phyloP scores from a whole-genome alignment of 2,113 vertebrate genomes.

The Crypturellus undulatus region DNA sequence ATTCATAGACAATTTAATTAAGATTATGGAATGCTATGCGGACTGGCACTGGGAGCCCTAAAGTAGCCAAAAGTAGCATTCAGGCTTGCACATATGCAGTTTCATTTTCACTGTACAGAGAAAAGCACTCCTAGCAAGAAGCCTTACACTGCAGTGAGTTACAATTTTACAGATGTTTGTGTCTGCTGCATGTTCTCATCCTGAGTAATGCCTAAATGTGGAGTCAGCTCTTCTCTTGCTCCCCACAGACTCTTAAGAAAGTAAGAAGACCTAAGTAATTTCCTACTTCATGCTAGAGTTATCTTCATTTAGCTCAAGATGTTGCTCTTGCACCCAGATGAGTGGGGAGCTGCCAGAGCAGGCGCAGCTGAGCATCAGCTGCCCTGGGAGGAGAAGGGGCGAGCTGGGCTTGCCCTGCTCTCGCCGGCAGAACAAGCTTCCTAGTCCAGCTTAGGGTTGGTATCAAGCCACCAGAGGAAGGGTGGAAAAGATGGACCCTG shows the following conservation, averaged over 20 bases:
- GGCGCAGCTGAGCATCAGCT: not conserved
- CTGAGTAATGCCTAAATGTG: not conserved
- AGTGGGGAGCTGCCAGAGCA: not conserved
- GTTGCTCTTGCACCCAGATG: not conserved
- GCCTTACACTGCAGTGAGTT: not conserved
- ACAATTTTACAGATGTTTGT: not conserved
- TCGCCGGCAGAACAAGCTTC: rapidly evolving
- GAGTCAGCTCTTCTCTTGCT: not conserved
- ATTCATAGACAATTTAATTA: not conserved
- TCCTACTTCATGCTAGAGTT: not conserved
- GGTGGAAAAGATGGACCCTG: not conserved
- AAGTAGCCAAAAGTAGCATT: not conserved
- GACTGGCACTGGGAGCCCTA: not conserved
- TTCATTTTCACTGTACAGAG: not conserved
- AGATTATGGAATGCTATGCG: not conserved
- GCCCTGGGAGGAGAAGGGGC: not conserved
- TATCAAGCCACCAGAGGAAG: rapidly evolving
- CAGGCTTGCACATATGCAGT: not conserved
- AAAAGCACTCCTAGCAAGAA: not conserved
- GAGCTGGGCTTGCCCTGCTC: not conserved
- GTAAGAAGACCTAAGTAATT: not conserved
- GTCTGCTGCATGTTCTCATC: not conserved
- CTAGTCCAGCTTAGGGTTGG: not conserved
- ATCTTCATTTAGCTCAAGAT: not conserved
- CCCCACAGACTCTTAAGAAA: not conserved